Conservation (phyloP, 1,140 invertebrate genomes). For the Lamellibrachia luymesi region DNA sequence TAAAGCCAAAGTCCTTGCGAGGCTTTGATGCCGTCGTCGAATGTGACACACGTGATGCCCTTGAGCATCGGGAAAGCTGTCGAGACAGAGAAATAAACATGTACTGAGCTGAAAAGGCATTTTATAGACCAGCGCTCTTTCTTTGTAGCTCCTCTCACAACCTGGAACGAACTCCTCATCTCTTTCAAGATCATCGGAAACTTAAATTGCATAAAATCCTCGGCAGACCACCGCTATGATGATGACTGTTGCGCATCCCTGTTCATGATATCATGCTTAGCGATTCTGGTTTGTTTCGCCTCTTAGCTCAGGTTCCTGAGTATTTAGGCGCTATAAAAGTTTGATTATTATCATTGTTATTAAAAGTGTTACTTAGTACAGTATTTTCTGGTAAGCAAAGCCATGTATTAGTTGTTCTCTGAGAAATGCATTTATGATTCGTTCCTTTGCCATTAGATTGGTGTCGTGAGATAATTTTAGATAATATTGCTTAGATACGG, state of each 20-base stretch:
- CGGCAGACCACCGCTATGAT: no score
- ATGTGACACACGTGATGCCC: neutral
- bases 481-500: neutral
- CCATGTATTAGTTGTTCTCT: neutral
- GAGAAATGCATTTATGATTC: neutral
- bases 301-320: no score
- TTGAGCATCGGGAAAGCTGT: neutral
- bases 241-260: no score
- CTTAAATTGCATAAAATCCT: no score
- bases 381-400: neutral
- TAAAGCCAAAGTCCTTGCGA: neutral
- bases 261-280: no score
- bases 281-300: no score
- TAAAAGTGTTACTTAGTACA: neutral
- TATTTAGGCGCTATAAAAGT: no score
- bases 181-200: no score
- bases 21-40: neutral
- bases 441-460: neutral
- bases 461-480: neutral
- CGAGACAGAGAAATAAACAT: neutral
- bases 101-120: neutral
- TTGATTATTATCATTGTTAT: no score
- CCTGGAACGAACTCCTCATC: no score
- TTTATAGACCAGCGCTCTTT: neutral
- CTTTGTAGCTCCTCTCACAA: no score